Conservation (phyloP, 2,113 vertebrate genomes). For the Eurystomus gularis region DNA sequence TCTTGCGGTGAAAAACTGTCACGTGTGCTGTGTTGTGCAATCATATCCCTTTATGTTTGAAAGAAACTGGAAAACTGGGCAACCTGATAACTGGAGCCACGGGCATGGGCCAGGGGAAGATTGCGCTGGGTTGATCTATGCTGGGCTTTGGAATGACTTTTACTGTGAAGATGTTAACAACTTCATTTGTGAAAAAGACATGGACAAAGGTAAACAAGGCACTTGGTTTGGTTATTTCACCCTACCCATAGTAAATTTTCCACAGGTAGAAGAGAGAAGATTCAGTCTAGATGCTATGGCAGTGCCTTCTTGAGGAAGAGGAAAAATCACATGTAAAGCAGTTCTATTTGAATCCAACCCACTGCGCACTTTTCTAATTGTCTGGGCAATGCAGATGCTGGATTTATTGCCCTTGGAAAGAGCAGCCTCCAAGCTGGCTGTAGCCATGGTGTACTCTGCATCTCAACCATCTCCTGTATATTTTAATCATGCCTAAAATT, state of each 20-base stretch:
- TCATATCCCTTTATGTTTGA: slow-evolving; percentile 63
- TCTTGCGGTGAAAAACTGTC: slow-evolving; percentile 35
- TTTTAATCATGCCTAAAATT: not conserved
- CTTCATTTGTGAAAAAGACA: slow-evolving; percentile 90
- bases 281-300: not conserved
- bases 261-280: not conserved
- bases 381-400: not conserved
- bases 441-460: not conserved
- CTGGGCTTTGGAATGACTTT: slow-evolving; percentile 93
- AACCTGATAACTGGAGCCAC: slow-evolving; percentile 92
- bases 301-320: not conserved
- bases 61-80: slow-evolving; percentile 92
- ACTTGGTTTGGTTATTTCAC: not conserved
- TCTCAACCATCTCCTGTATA: not conserved
- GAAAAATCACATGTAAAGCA: not conserved
- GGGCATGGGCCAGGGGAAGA: slow-evolving; percentile 85
- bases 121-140: slow-evolving; percentile 85
- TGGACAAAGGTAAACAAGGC: slow-evolving; percentile 76
- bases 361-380: not conserved
- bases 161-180: slow-evolving; percentile 88
- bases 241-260: not conserved
- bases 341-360: not conserved
- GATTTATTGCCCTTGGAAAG: not conserved
- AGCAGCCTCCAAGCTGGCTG: not conserved
- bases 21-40: slow-evolving; percentile 36